Evolutionary conservation across 2,113 vertebrate genomes (phyloP), one percentile per base, ranked within the genome.

Genomic region (Todiramphus chloris): DNA sequence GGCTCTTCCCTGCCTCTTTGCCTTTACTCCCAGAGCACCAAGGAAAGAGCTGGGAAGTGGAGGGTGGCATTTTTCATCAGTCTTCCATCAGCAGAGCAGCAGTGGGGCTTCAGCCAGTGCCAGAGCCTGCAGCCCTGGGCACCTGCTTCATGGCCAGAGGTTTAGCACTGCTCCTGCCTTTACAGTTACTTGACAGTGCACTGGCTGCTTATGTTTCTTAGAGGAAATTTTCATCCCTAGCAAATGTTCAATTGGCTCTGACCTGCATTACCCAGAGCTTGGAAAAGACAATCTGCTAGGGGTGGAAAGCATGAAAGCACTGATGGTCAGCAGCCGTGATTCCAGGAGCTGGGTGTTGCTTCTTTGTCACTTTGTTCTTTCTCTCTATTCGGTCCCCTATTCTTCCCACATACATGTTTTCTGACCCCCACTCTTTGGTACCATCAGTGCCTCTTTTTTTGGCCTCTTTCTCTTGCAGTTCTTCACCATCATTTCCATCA

Each of bases 271-370:
- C 35, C 24, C 31, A 35, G 48, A 35, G 44, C 25, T 30, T 64
- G 44, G 0, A 1, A 18, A 53, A 48, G 37, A 16, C 0, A 1
- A 70, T n/a, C 37, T 66, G 33, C 37, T 58, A 10, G 39, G 43
- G 35, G 11, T 43, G 62, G 13, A 79, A 30, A 20, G 13, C 0
- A 1, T 33, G 43, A 59, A 74, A 21, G 33, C 60, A 58, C 21
- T 10, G 4, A 23, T n/a, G 33, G 17, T 50, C 25, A 16, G 30
- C 48, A 51, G 37, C 21, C 13, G 8, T 7, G 1, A 1, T 5
- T 7, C 16, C 0, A 0, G 19, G 19, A n/a, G 27, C 35, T 44
- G 46, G 21, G 12, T 10, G 2, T 16, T 77, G 33, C 23, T 56
- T 17, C 62, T 55, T 50, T 23, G 14, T 21, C 35, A 31, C 41